Percentiles rank a stretch among this genome's conserved stretches.
These are phyloP conservation scores for Theonella swinhoei DNA, from an alignment of 37 sponge, comb jelly and placozoan species.

Conservation along the genomic window DNA sequence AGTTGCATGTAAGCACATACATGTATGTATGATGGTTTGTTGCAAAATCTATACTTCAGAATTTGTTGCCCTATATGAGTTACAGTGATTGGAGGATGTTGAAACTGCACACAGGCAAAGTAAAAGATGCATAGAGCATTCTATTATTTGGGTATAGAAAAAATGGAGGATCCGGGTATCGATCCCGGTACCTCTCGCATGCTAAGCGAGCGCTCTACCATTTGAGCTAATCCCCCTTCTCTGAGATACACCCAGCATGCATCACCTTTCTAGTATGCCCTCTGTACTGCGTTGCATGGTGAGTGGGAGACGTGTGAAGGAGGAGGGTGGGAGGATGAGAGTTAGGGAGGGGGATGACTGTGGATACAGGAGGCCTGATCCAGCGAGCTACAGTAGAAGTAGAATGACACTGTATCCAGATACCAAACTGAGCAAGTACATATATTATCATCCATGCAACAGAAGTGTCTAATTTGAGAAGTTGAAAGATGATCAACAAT, in stretches of 20 bases:
- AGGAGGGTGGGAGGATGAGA: conserved; percentile 20
- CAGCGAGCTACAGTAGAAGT: neutral
- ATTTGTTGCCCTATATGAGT: no score
- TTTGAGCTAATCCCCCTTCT: neutral
- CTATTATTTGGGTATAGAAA: neutral
- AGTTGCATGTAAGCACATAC: no score
- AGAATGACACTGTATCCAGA: neutral
- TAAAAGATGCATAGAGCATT: no score
- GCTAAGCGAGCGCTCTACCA: no score
- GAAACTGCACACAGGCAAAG: no score
- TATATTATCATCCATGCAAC: neutral
- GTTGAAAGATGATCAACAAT: neutral
- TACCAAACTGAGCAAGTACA: neutral
- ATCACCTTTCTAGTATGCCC: conserved; percentile 28
- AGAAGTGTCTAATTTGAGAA: no score
- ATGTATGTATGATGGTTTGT: no score
- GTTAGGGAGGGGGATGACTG: neutral
- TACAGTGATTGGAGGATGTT: no score
- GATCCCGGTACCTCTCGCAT: no score
- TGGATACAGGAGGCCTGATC: conserved; percentile 1
- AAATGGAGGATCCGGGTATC: no score
- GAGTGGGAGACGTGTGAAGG: conserved; percentile 9
- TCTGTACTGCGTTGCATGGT: neutral
- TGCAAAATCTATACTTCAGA: no score
- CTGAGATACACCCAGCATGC: neutral